These are phyloP conservation scores for Hydrozoanthus tunicans DNA, from an alignment of 64 coral and sea anemone genomes.

Conservation along the genomic window DNA sequence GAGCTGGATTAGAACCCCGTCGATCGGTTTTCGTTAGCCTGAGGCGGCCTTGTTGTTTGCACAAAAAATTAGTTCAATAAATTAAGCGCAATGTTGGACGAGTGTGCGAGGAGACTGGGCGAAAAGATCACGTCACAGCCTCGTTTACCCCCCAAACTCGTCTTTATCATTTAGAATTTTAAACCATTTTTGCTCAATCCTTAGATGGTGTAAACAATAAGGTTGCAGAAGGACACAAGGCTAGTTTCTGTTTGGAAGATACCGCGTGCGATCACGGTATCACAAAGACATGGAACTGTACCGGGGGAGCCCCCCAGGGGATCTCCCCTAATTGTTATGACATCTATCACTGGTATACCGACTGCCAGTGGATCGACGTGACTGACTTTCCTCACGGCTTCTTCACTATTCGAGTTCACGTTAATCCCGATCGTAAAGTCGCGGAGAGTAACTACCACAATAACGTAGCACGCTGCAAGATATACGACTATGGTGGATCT, in stretches of 20 bases:
- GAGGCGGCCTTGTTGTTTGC: too few relatives aligned
- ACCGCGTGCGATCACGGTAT: conserved; percentile 79
- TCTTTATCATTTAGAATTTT: not conserved
- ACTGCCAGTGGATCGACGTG: conserved; percentile 89
- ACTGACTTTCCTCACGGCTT: conserved; percentile 45
- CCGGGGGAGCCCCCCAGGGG: conserved; percentile 64
- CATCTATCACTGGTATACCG: conserved; percentile 76
- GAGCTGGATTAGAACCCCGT: too few relatives aligned
- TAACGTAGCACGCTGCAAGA: conserved; percentile 68
- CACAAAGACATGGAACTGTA: conserved; percentile 71
- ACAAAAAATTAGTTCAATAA: too few relatives aligned
- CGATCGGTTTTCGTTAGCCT: too few relatives aligned
- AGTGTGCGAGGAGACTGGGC: too few relatives aligned
- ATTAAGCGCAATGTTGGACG: too few relatives aligned
- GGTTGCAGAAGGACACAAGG: conserved; percentile 83
- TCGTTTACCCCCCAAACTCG: too few relatives aligned
- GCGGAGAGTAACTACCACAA: conserved; percentile 82
- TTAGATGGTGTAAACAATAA: conserved; percentile 38
- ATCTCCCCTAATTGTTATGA: conserved; percentile 87
- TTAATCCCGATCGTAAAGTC: conserved; percentile 74
- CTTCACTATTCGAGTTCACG: conserved; percentile 61
- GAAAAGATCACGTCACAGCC: too few relatives aligned
- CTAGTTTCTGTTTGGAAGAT: conserved; percentile 94
- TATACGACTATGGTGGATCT: conserved; percentile 56
- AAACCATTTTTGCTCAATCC: not conserved